phyloP scores from a whole-genome alignment of 1,140 invertebrate species.

The Caenorhabditis inopinata region DNA sequence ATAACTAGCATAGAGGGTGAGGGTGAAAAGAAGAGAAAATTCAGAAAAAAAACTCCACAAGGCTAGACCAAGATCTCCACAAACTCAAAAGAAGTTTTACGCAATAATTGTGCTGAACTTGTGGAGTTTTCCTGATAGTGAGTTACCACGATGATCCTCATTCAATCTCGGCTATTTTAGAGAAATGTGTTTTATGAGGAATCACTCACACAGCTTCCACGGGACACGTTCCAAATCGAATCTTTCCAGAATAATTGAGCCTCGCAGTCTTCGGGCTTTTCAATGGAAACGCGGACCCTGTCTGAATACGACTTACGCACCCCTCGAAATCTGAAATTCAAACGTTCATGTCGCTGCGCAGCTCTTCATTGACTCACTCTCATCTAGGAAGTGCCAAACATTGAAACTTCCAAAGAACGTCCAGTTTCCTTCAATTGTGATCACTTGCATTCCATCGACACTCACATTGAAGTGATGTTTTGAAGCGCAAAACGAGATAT shows the following conservation, averaged over 20 bases:
- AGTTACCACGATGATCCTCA: too few relatives aligned
- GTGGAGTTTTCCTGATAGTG: too few relatives aligned
- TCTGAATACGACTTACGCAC: constrained; percentile 43
- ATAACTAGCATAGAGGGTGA: too few relatives aligned
- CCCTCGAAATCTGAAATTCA: constrained; percentile 50
- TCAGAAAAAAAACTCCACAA: too few relatives aligned
- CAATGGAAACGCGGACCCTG: constrained; percentile 46
- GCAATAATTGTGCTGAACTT: too few relatives aligned
- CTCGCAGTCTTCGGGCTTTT: constrained; percentile 42
- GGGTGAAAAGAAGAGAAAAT: too few relatives aligned
- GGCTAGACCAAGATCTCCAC: too few relatives aligned
- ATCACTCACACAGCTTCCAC: constrained; percentile 24
- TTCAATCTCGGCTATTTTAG: too few relatives aligned
- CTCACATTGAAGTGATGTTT: constrained; percentile 41
- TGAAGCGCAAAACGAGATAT: constrained; percentile 58
- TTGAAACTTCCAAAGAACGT: constrained; percentile 58
- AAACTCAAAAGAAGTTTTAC: too few relatives aligned
- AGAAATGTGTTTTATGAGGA: neutral
- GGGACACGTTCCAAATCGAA: constrained; percentile 46
- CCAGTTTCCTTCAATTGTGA: constrained; percentile 61
- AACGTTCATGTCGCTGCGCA: neutral
- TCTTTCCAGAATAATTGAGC: constrained; percentile 28
- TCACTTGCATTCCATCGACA: constrained; percentile 54
- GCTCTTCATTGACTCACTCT: neutral
- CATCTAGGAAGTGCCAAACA: constrained; percentile 48